These are phyloP conservation scores for Ephydatia muelleri DNA, from an alignment of 37 sponge, comb jelly and placozoan genomes.

Conservation along the genomic window DNA sequence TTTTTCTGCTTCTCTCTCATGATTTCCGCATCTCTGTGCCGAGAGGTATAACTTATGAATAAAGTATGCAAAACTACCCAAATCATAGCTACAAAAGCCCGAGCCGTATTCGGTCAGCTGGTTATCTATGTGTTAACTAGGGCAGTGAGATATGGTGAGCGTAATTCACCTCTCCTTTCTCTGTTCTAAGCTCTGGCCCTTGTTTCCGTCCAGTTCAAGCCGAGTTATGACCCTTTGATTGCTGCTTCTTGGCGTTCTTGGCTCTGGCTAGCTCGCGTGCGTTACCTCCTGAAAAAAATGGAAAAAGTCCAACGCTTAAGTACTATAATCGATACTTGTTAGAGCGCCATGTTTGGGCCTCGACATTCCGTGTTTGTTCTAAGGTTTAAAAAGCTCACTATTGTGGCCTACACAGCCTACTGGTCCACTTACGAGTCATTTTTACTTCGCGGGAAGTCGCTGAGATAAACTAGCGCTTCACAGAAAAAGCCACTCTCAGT, in stretches of 20 bases:
- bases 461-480: slow-evolving; percentile 7
- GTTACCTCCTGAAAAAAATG: slow-evolving; percentile 64
- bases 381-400: not conserved
- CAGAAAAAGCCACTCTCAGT: slow-evolving; percentile 3
- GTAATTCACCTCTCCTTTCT: slow-evolving; percentile 56
- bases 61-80: not conserved
- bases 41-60: not conserved
- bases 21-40: slow-evolving; percentile 77
- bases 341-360: too few relatives aligned
- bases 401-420: not conserved
- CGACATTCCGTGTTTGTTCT: too few relatives aligned
- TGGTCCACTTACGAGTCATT: not conserved
- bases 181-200: slow-evolving; percentile 62
- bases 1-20: slow-evolving; percentile 88
- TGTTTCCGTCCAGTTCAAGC: slow-evolving; percentile 51
- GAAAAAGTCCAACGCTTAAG: too few relatives aligned
- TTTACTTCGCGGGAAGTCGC: slow-evolving; percentile 9
- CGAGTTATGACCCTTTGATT: slow-evolving; percentile 20
- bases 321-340: too few relatives aligned
- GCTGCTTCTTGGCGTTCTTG: slow-evolving; percentile 85
- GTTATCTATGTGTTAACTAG: not conserved
- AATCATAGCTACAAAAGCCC: not conserved
- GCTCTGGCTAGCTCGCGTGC: slow-evolving; percentile 82
- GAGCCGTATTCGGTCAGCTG: not conserved
- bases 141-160: not conserved